Evolutionary conservation across 1,140 invertebrate genomes (phyloP).

Genomic region (Popillia japonica): DNA sequence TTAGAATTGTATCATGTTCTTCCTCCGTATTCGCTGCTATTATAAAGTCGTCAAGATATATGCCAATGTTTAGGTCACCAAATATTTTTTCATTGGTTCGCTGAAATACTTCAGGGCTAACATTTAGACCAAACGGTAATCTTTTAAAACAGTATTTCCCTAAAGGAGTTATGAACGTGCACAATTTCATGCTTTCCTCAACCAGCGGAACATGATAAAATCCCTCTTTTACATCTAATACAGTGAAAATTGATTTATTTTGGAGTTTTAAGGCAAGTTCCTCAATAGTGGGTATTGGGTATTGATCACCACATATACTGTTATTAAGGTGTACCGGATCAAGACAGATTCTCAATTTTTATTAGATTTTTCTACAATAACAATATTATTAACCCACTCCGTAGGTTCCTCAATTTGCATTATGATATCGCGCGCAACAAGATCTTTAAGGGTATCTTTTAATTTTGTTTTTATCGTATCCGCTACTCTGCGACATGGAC

Average conservation of each 20-base stretch:
- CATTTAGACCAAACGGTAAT: slow-evolving; percentile 57
- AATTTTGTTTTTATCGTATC: not conserved
- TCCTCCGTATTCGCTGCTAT: slow-evolving; percentile 40
- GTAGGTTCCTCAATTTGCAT: not conserved
- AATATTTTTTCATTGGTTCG: slow-evolving; percentile 48
- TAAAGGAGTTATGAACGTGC: slow-evolving; percentile 58
- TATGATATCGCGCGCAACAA: slow-evolving; percentile 13
- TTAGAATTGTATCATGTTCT: slow-evolving; percentile 44
- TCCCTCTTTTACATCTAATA: no score
- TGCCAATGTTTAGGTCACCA: slow-evolving; percentile 42
- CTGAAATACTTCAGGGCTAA: slow-evolving; percentile 59
- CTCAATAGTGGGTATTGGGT: slow-evolving; percentile 59
- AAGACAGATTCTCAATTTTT: slow-evolving; percentile 60
- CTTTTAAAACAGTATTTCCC: slow-evolving; percentile 54
- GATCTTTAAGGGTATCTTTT: slow-evolving; percentile 30
- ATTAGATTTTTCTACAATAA: slow-evolving; percentile 60
- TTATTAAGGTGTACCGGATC: slow-evolving; percentile 63
- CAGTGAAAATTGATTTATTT: no score
- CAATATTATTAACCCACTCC: slow-evolving; percentile 50
- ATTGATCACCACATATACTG: slow-evolving; percentile 56
- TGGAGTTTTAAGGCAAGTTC: no score
- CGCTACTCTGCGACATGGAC: slow-evolving; percentile 17
- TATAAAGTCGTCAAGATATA: slow-evolving; percentile 48
- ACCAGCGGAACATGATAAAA: no score
- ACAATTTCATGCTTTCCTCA: slow-evolving; percentile 52